Evolutionary conservation across 2,113 vertebrate species (phyloP), one percentile per base, ranked within the genome.

Genomic region (Rhabdomys dilectus): DNA sequence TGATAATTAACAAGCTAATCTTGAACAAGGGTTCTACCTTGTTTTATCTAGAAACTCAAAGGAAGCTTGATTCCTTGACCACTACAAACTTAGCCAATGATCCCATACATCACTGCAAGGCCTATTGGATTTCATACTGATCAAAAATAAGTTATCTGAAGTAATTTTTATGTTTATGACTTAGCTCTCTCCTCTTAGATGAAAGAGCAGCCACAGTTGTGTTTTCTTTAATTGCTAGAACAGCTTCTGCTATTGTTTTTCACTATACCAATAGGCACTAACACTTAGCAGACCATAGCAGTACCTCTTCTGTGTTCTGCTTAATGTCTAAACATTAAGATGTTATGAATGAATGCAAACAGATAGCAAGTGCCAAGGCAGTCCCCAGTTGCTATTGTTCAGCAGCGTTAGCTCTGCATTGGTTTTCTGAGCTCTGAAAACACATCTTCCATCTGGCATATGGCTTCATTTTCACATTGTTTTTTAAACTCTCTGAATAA

Each of bases 381-480:
- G 51, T 13, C 17, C 89, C 88, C 51, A 73, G 53, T 87, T 89
- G 64, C 91, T 94, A 75, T 93, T 97, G 80, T 90, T 70, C 42
- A 90, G 21, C 78, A 95, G 29, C 51, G 68, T 89, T 90, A 91
- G 31, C 89, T 96, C 92, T 62, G 93, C 78, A 96, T 86, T 82
- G 73, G 92, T 97, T 96, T 96, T 91, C 93, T 34, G 88, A 97
- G 76, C 66, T 93, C 42, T 88, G 56, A 68, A 95, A 97, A 94
- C 92, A 78, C 34, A 88, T 96, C 91, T 87, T 91, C 98, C 95
- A 98, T 97, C 98, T 98, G 97, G 94, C 96, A 91, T 60, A 93
- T 96, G 93, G 78, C 64, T 97, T 34, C 36, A 16, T 84, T 95
- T 93, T 91, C 76, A 88, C 7, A 36, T 26, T 31, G 36, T 31